Conservation (phyloP, 2,113 vertebrate genomes). For the Laterallus jamaicensis region DNA sequence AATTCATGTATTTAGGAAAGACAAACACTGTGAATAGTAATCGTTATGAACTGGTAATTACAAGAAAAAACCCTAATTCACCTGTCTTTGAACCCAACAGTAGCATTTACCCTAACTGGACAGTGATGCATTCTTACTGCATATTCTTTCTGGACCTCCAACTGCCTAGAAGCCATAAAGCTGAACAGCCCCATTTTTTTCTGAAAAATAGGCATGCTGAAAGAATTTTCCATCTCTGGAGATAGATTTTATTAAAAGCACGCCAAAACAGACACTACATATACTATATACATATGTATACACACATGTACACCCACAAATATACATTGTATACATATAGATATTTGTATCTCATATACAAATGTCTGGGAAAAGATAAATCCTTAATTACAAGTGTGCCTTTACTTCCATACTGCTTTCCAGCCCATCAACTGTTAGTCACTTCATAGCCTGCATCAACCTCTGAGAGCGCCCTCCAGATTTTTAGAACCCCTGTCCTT, state of each 20-base stretch:
- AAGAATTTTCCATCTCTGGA: not conserved
- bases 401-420: not conserved
- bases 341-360: not conserved
- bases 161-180: not conserved
- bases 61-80: not conserved
- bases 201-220: not conserved
- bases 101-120: not conserved
- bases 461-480: not conserved
- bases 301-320: not conserved
- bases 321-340: not conserved
- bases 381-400: not conserved
- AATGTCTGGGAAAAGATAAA: not conserved
- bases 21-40: not conserved
- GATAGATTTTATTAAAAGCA: not conserved
- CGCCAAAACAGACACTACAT: not conserved
- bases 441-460: not conserved
- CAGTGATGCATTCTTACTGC: not conserved
- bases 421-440: not conserved
- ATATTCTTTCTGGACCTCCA: not conserved
- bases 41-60: slow-evolving; percentile 1
- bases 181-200: not conserved
- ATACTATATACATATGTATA: not conserved
- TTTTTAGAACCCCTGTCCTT: not conserved
- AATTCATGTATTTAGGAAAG: not conserved
- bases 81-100: not conserved